Conservation (phyloP, 1,140 invertebrate species). For the Papilio xuthus region DNA sequence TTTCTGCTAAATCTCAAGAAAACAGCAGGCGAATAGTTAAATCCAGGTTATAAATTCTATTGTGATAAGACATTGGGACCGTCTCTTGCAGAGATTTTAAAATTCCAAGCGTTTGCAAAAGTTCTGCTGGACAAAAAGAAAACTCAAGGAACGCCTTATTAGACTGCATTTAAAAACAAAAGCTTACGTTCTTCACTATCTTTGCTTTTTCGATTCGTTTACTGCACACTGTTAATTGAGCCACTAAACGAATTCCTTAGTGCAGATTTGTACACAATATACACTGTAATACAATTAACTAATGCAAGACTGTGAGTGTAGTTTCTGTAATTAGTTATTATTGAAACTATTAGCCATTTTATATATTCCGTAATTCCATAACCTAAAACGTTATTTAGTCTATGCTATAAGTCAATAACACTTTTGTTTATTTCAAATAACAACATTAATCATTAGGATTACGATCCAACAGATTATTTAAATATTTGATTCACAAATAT, state of each 20-base stretch:
- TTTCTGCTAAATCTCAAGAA: slow-evolving; percentile 9
- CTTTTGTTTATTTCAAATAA: too few species aligned
- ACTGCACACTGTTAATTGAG: neutral
- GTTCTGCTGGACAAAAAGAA: neutral
- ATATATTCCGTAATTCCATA: too few species aligned
- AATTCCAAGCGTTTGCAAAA: neutral
- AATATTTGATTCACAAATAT: too few species aligned
- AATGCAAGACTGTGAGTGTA: too few species aligned
- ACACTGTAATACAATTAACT: too few species aligned
- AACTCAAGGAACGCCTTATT: neutral
- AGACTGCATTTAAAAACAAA: slow-evolving; percentile 16
- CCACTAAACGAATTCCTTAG: neutral
- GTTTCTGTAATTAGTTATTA: too few species aligned
- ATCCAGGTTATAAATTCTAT: slow-evolving; percentile 22
- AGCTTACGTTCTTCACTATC: neutral
- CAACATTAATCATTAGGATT: too few species aligned
- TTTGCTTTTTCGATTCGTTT: neutral
- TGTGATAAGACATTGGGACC: slow-evolving; percentile 15
- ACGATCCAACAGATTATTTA: too few species aligned
- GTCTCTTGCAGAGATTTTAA: slow-evolving; percentile 2
- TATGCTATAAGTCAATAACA: too few species aligned
- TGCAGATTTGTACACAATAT: neutral
- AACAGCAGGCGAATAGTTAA: slow-evolving; percentile 14
- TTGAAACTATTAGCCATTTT: too few species aligned
- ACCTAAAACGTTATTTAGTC: too few species aligned